Base-by-base conservation (phyloP, 2,888 invertebrate species). In the Tetragonisca angustula region DNA sequence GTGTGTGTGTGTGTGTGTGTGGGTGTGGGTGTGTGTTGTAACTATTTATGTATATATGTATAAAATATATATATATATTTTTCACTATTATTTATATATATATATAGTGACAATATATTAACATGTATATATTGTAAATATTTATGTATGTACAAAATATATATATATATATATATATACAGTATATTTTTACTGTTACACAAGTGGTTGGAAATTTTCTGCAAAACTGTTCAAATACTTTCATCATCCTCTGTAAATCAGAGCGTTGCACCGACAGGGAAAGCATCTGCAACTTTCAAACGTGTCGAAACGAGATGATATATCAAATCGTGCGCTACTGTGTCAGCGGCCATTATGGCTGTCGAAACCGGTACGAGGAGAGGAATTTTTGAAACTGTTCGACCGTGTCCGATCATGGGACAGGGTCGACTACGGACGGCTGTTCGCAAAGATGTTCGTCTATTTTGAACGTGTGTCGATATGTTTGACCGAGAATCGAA, bases 261-360 rank as follows among this genome's bases (percentile, higher is more conserved):
- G 9, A 43, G 43, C 43, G 43, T 43, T 43, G 9, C 43, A 43
- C 9, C 43, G 56, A 59, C 76, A 19, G 56, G 59, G 71, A 77
- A 65, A 21, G 21, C 64, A 21, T 27, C 54, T 49, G 43, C 24
- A 36, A 65, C 61, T 72, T 56, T 64, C 36, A 24, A 27, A 70
- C 75, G 49, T 49, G 56, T 78, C 77, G 70, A 67, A 64, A 59
- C 68, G 50, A 59, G 59, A 78, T 73, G 79, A 79, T 84, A 73
- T 32, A 76, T 79, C 79, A 74, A 81, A 67, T 67, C 15, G 59
- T 0, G 68, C 27, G 49, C 59, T 49, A 36, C 50, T 11, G 24
- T 72, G 36, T 50, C 49, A 64, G 24, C 32, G 68, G 27, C 49
- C 64, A 52, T 74, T 81, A 59, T 52, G 54, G 49, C 5, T 19